Evolutionary conservation across 2,888 invertebrate species (phyloP).

Genomic region (Ephialtes manifestator): DNA sequence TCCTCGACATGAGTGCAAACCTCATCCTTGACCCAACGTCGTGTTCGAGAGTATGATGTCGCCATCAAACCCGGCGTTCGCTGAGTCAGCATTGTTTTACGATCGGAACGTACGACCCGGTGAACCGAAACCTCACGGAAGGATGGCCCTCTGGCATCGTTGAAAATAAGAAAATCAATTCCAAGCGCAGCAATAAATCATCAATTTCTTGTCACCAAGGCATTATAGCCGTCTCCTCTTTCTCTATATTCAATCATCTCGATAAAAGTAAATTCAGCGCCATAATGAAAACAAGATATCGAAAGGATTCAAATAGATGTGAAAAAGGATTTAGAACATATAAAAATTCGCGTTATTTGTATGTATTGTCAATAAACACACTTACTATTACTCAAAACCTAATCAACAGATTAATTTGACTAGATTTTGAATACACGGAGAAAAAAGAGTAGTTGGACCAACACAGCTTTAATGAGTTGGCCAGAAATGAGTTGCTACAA

Average conservation of each 20-base stretch:
- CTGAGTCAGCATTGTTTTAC: slow-evolving; percentile 21
- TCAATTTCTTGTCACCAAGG: not conserved
- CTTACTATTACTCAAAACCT: too few relatives aligned
- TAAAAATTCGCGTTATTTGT: too few relatives aligned
- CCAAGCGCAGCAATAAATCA: not conserved
- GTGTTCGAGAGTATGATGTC: not conserved
- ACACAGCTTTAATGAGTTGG: too few relatives aligned
- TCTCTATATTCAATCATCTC: not conserved
- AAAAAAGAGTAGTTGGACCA: too few relatives aligned
- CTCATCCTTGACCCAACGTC: not conserved
- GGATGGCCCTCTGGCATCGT: not conserved
- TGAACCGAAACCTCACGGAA: slow-evolving; percentile 2
- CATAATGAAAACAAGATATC: not conserved
- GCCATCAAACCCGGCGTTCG: not conserved
- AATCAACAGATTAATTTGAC: too few relatives aligned
- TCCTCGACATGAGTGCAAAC: not conserved
- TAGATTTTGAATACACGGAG: too few relatives aligned
- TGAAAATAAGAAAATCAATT: slow-evolving; percentile 25
- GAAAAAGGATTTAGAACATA: too few relatives aligned
- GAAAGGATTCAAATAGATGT: not conserved
- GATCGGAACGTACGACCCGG: slow-evolving; percentile 6
- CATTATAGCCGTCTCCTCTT: not conserved
- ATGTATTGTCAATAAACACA: too few relatives aligned
- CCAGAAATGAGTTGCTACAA: too few relatives aligned
- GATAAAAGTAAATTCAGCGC: not conserved